Evolutionary conservation across 2,888 invertebrate genomes (phyloP).

Genomic region (Cataglyphis albicans): DNA sequence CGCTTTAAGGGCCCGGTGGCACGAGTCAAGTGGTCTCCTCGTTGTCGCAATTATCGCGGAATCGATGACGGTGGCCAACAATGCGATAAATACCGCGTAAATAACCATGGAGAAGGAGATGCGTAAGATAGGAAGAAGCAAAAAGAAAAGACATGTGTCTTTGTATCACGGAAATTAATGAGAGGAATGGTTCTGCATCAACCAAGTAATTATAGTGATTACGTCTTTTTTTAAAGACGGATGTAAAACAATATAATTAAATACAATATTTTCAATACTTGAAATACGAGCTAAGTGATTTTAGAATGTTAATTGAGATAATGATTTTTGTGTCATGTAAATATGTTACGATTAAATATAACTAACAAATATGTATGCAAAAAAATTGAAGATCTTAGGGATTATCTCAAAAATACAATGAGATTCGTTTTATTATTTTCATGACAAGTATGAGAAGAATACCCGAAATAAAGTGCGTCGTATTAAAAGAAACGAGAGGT

Average conservation of each 20-base stretch:
- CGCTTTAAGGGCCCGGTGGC: constrained; percentile 68
- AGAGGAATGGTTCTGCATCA: constrained; percentile 42
- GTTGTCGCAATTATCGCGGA: constrained; percentile 78
- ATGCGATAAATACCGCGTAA: constrained; percentile 54
- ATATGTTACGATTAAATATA: background rate
- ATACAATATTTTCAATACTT: background rate
- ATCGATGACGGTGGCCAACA: constrained; percentile 69
- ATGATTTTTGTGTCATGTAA: background rate
- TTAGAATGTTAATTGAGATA: background rate
- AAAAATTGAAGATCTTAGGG: background rate
- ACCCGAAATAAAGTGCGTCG: constrained; percentile 17
- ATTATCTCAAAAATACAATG: background rate
- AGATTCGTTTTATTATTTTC: constrained; percentile 36
- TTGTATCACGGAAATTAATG: constrained; percentile 61
- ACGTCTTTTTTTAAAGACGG: background rate
- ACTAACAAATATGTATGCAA: background rate
- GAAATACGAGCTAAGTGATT: background rate
- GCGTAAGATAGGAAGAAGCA: background rate
- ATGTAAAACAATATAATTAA: background rate
- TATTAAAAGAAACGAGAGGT: constrained; percentile 70
- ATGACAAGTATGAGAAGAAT: constrained; percentile 45
- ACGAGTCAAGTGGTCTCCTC: constrained; percentile 77
- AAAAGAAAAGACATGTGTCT: constrained; percentile 32
- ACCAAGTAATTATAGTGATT: constrained; percentile 17
- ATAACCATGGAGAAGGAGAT: constrained; percentile 24